These are phyloP conservation scores for Embidobia sp. DNA, from an alignment of 2,888 invertebrate genomes.

Conservation along the genomic window DNA sequence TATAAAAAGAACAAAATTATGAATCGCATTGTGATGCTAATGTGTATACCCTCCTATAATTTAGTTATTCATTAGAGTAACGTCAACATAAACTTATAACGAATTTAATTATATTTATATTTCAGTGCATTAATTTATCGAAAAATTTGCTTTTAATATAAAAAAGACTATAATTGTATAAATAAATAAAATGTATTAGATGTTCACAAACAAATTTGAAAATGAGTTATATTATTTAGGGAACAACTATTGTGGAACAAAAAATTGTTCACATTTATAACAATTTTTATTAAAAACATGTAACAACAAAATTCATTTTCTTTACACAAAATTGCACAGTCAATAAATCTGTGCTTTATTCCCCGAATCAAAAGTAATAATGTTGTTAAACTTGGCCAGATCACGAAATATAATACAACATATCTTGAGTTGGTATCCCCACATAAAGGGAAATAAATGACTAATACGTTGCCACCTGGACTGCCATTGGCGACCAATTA, in stretches of 20 bases:
- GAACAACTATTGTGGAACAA: too few relatives aligned
- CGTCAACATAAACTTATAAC: conserved; percentile 22
- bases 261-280: too few relatives aligned
- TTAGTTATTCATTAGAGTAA: conserved; percentile 41
- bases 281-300: too few relatives aligned
- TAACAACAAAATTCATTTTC: too few relatives aligned
- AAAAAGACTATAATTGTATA: too few relatives aligned
- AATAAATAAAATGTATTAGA: too few relatives aligned
- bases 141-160: too few relatives aligned
- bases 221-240: too few relatives aligned
- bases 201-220: too few relatives aligned
- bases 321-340: too few relatives aligned
- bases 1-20: conserved; percentile 42
- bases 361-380: too few relatives aligned
- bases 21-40: conserved; percentile 45
- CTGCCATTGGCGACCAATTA: conserved; percentile 55
- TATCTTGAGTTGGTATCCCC: conserved; percentile 31
- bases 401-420: conserved; percentile 7
- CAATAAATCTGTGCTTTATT: too few relatives aligned
- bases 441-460: conserved; percentile 42
- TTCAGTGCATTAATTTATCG: conserved; percentile 5
- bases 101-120: conserved; percentile 3
- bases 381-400: conserved; percentile 38
- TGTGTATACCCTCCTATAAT: conserved; percentile 34
- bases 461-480: conserved; percentile 53